Evolutionary conservation across 2,797 vertebrate genomes (phyloP), one percentile per base, ranked within the genome.

Genomic region (Podargus strigoides): DNA sequence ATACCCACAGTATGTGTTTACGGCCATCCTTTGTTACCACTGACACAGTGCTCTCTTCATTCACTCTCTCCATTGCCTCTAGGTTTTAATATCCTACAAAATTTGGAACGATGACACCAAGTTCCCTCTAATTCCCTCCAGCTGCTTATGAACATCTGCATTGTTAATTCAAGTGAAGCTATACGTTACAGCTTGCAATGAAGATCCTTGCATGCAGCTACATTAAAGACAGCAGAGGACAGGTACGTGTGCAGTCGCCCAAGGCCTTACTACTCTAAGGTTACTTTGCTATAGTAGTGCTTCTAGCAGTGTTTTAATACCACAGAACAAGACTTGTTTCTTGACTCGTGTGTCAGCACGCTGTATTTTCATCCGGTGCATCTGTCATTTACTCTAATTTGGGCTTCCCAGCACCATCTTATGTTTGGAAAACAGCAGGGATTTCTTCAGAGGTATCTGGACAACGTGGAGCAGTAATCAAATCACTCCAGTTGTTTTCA

Each of bases 241-340:
- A 26, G 27, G 50, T n/a, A 13, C 0, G 2, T 4, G 16, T 36
- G 36, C 20, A 18, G 32, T 12, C 19, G 21, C 22, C 3, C 15
- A 52, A 55, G 12, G 23, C 27, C 19, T 53, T 15, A 21, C 64
- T 15, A 10, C 62, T 69, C 7, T 4, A 39, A 15, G 41, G 16
- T 41, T 12, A 3, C 66, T 80, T 68, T 41, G 63, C 62, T 28
- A 0, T 6, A 19, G 20, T 3, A n/a, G 14, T 27, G 30, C 15
- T 52, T 72, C 30, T 36, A 11, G 37, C 44, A 32, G 62, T 26
- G 12, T 14, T 79, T 89, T 77, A 58, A 84, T 60, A 36, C 27
- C 7, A 7, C 47, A 59, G 49, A 70, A 68, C 15, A 60, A 80
- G 70, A 26, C 37, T 53, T 4, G 7, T 23, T 36, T 60, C 70